A percentile compares a stretch with the other conserved stretches of the same genome.
These are phyloP conservation scores for Cepaea nemoralis DNA, from an alignment of 1,140 invertebrate genomes.

Conservation along the genomic window DNA sequence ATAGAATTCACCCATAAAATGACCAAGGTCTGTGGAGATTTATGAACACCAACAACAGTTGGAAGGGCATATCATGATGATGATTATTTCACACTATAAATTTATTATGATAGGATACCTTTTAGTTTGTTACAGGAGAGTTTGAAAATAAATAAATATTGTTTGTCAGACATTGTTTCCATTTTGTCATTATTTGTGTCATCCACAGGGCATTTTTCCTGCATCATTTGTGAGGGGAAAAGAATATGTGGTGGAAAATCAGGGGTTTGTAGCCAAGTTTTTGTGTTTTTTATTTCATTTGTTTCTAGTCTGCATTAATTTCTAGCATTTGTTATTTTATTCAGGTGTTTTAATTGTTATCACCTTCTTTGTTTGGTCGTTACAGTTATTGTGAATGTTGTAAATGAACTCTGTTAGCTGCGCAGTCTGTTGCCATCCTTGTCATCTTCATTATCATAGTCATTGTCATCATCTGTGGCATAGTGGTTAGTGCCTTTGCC, in stretches of 20 bases:
- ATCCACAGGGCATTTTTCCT: conserved; percentile 84
- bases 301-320: not conserved
- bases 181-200: not conserved
- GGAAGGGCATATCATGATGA: too few relatives aligned
- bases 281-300: not conserved
- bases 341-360: not conserved
- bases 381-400: not conserved
- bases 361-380: not conserved
- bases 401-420: too few relatives aligned
- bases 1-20: too few relatives aligned
- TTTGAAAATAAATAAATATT: not conserved
- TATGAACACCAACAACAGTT: too few relatives aligned
- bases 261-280: conserved; percentile 72
- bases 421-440: too few relatives aligned
- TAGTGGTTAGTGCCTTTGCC: too few relatives aligned
- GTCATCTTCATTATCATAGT: too few relatives aligned
- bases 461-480: too few relatives aligned
- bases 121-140: too few relatives aligned
- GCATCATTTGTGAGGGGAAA: conserved; percentile 82
- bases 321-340: not conserved
- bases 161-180: not conserved
- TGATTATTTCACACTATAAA: too few relatives aligned
- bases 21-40: too few relatives aligned
- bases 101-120: too few relatives aligned
- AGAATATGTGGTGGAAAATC: conserved; percentile 83